Conservation (phyloP, 2,797 vertebrate genomes). For the Lerista edwardsae region DNA sequence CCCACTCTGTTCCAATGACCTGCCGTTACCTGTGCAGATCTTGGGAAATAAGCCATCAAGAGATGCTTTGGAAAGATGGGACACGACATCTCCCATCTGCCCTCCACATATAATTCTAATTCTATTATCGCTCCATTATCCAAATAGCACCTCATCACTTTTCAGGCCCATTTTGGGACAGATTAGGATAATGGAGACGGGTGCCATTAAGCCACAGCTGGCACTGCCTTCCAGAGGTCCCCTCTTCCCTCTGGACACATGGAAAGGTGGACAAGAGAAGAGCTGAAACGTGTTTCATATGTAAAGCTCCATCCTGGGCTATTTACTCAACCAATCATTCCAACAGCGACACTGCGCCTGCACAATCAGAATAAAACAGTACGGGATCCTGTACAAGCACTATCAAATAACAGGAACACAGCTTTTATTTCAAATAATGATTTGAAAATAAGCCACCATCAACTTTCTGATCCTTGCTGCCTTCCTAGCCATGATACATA, state of each 20-base stretch:
- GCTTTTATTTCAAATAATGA: not conserved
- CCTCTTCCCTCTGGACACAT: slow-evolving; percentile 25
- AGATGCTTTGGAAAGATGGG: slow-evolving; percentile 17
- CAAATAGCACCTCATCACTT: slow-evolving; percentile 41
- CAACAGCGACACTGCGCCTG: not conserved
- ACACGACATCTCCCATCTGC: slow-evolving; percentile 51
- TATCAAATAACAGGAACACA: not conserved
- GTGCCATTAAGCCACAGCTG: slow-evolving; percentile 35
- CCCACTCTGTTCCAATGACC: not conserved
- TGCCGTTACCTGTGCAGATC: not conserved
- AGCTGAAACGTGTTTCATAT: not conserved
- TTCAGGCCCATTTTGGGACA: slow-evolving; percentile 20
- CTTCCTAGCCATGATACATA: not conserved
- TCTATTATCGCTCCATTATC: slow-evolving; percentile 66
- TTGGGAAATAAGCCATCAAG: slow-evolving; percentile 52
- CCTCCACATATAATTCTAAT: slow-evolving; percentile 49
- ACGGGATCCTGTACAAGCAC: no score
- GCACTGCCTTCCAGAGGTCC: not conserved
- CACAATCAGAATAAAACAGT: not conserved
- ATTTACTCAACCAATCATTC: not conserved
- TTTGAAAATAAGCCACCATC: not conserved
- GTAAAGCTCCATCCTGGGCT: no score
- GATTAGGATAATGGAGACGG: slow-evolving; percentile 47
- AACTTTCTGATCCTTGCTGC: not conserved
- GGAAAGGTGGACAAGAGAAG: not conserved